phyloP scores from a whole-genome alignment of 2,113 vertebrate species.

The Mus pahari region DNA sequence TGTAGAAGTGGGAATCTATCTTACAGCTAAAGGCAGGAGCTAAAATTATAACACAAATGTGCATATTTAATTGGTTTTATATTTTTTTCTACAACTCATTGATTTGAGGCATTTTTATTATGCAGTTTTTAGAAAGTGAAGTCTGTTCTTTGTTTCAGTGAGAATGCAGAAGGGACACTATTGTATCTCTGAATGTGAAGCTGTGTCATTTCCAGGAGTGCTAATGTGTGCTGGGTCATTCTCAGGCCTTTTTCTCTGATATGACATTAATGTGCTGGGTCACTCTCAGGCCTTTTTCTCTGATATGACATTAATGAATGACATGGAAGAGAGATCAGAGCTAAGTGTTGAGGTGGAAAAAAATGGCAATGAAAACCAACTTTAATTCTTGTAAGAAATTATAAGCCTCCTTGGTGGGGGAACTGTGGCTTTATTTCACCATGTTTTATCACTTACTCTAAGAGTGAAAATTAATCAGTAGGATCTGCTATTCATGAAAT shows the following conservation, averaged over 20 bases:
- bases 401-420: background rate
- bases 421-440: background rate
- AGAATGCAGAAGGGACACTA: constrained; percentile 7
- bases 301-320: background rate
- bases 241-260: background rate
- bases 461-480: background rate
- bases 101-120: constrained; percentile 2
- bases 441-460: background rate
- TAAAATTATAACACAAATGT: constrained; percentile 44
- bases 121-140: constrained; percentile 20
- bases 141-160: constrained; percentile 35
- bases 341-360: background rate
- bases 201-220: background rate
- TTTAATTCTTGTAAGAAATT: constrained; percentile 6
- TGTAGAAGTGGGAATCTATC: background rate
- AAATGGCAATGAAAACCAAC: background rate
- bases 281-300: background rate
- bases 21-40: constrained; percentile 22
- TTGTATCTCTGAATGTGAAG: background rate
- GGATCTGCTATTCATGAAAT: background rate
- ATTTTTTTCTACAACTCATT: constrained; percentile 20
- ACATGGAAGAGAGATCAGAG: background rate
- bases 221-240: background rate
- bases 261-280: background rate
- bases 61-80: constrained; percentile 51